A percentile compares a stretch with the other conserved stretches of the same genome.
phyloP scores from a whole-genome alignment of 2,113 vertebrate genomes.

The Orientallactaga bullata region DNA sequence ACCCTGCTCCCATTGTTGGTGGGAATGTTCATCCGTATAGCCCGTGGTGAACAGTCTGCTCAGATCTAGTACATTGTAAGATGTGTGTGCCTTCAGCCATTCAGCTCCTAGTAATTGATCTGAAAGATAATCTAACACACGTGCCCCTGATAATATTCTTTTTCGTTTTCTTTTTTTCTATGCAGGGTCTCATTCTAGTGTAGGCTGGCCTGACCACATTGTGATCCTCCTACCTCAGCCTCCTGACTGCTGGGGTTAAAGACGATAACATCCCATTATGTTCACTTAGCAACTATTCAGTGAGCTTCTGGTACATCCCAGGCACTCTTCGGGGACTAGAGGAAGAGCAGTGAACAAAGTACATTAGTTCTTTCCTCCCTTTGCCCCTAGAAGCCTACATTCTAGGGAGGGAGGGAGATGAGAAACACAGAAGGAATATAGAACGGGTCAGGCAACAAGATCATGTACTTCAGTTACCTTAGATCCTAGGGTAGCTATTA shows the following conservation, averaged over 20 bases:
- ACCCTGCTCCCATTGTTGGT: background rate
- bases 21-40: background rate
- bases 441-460: background rate
- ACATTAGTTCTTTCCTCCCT: background rate
- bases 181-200: too few species aligned
- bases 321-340: background rate
- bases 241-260: too few species aligned
- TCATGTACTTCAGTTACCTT: background rate
- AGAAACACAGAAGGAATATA: background rate
- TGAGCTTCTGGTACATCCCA: background rate
- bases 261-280: background rate
- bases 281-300: slow-evolving; percentile 23
- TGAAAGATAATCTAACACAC: background rate
- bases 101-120: slow-evolving; percentile 2
- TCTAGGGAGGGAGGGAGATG: background rate
- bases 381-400: background rate
- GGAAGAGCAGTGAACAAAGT: background rate
- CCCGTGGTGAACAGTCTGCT: background rate
- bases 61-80: background rate
- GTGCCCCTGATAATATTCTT: background rate
- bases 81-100: background rate
- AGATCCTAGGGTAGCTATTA: background rate
- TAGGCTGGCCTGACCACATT: too few species aligned
- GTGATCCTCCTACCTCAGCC: too few species aligned
- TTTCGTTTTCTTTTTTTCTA: background rate